Evolutionary conservation across 2,113 vertebrate genomes (phyloP), one percentile per base, ranked within the genome.

Genomic region (Bolborhynchus lineola): DNA sequence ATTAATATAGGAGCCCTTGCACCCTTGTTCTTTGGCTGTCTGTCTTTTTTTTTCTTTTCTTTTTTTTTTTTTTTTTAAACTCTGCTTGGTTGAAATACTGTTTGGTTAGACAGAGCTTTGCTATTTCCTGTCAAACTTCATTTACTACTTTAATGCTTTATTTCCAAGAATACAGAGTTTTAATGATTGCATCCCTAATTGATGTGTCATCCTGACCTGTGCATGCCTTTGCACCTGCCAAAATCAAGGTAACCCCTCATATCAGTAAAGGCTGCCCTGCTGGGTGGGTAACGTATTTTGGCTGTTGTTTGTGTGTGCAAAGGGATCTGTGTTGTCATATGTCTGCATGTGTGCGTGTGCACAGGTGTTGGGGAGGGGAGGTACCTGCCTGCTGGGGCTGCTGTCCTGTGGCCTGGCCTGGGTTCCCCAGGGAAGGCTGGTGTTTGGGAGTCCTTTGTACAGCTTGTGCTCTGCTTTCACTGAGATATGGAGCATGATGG

Each of bases 201-300:
- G n/a, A n/a, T n/a, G n/a, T n/a, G n/a, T n/a, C n/a, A n/a, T n/a
- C n/a, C n/a, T n/a, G n/a, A n/a, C n/a, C n/a, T n/a, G n/a, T n/a
- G n/a, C n/a, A n/a, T 33, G 37, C 19, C 46, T 55, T 33, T 2
- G 3, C 41, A 4, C 39, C 74, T 57, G 57, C n/a, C 53, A 26
- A 12, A 41, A 6, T 7, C 4, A 4, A 0, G 0, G 49, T 41
- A 42, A 13, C 47, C 33, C 4, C 3, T n/a, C 6, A 11, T 7
- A 23, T 20, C 31, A 16, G 25, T 5, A 12, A 47, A 42, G 68
- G 55, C 53, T 35, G 60, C 70, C 35, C 25, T 49, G 74, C 60
- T 53, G 2, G 2, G 59, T 1, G 52, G 29, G 15, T 10, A 5
- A 2, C 0, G 1, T 6, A 1, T 65, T 42, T 35, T 46, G 53